Base-by-base conservation (phyloP, 2,113 vertebrate genomes). In the Gallinago paraguaiae region DNA sequence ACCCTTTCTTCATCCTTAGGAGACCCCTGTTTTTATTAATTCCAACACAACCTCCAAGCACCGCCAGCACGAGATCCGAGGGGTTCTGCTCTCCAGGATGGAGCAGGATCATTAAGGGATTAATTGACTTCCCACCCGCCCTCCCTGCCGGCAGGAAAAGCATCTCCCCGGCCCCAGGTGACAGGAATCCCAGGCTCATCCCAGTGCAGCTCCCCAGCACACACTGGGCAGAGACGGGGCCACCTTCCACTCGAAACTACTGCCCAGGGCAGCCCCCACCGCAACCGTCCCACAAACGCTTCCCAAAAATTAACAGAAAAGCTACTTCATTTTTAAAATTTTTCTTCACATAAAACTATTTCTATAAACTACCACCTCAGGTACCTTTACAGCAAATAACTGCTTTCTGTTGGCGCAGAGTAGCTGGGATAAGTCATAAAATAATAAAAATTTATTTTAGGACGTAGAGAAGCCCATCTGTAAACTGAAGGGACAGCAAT, bases 1-100 rank as follows among this genome's bases (percentile, higher is more conserved):
- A 18, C 48, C 7, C 2, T 46, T 90, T 77, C 67, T 74, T 51
- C 59, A 67, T 56, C 80, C 72, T 61, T 24, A 59, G 75, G 54
- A 96, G 30, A 86, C 48, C 46, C 37, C 0, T 88, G 50, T 15
- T 93, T 91, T 88, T 54, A 67, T 82, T 85, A 86, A 81, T 92
- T 87, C 39, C 14, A 50, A 18, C 64, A 59, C 18, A 54, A 16
- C 54, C 72, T 86, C 9, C 7, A 19, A 41, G 78, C 54, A 61
- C 23, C 5, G 0, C 0, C 18, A 88, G 41, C 25, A 37, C 35
- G 64, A 35, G 35, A 79, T 80, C 57, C 4, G 6, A 83, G 78
- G 67, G 37, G n/a, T 77, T 72, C 75, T 88, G 64, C 30, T 88
- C 83, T 70, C n/a, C 64, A 56, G 41, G 1, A 10, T 1, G 10